Base-by-base conservation (phyloP, 2,113 vertebrate genomes). In the Ochotona princeps region DNA sequence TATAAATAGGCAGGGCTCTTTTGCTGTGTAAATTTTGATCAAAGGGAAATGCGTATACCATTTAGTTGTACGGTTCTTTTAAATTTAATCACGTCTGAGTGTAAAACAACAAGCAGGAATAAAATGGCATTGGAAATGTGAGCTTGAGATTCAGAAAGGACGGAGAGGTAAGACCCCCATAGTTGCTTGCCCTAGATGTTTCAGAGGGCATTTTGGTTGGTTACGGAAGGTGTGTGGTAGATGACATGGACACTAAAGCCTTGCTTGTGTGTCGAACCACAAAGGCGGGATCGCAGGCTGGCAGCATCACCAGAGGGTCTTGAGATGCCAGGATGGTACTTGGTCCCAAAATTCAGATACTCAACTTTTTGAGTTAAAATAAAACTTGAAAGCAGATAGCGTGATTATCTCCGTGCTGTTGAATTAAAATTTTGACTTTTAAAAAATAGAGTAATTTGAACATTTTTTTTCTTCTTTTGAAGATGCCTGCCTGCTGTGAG, bases 1-100 rank as follows among this genome's bases (percentile, higher is more conserved):
- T 93, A 89, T 83, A 95, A 89, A 94, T 92, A 94, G 2, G 23
- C 75, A 81, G 82, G 20, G n/a, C 51, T 30, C 35, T 38, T 76
- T 65, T 73, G 73, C 83, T 78, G 67, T 87, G 86, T 95, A 94
- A 93, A 93, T 96, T 96, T 78, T 95, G 94, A 96, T 94, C 90
- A 95, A 90, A 96, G 93, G 54, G 83, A 89, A 95, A 90, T 88
- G 38, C 7, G 2, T 90, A 67, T 94, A 89, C 83, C 86, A 78
- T 92, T 97, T 86, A 72, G 83, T 83, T 7, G 23, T 92, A 92
- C 11, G 15, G 94, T 93, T 92, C 92, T 93, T 91, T 96, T 95
- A 82, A 79, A 93, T 93, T 92, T 89, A 94, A 95, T 95, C 90
- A 90, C 2, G 15, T 82, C 76, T 96, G 94, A 91, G 74, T 94